A percentile compares a stretch with the other conserved stretches of the same genome.
Conservation (phyloP, 2,797 vertebrate species). For the Carcharodon carcharias region DNA sequence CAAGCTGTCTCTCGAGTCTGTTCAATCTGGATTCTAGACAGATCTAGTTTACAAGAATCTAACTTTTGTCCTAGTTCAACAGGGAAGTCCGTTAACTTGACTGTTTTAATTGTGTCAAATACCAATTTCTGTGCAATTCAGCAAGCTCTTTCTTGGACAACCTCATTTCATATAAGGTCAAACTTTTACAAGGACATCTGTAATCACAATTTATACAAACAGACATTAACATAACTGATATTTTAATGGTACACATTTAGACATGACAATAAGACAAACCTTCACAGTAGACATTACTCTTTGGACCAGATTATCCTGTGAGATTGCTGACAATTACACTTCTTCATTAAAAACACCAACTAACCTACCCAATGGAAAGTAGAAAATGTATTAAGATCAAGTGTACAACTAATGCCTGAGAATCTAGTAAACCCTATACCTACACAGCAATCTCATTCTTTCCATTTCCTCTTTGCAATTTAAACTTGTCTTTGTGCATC, state of each 20-base stretch:
- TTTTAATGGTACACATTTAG: not conserved
- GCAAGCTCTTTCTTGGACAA: not conserved
- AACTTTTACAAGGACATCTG: not conserved
- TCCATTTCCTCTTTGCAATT: not conserved
- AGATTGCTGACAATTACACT: not conserved
- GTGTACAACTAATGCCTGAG: not conserved
- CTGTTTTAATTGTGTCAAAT: not conserved
- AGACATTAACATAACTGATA: not conserved
- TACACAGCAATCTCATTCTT: not conserved
- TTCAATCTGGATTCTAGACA: not conserved
- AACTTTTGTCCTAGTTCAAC: no score
- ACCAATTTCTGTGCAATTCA: not conserved
- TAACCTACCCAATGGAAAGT: not conserved
- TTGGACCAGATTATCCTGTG: not conserved
- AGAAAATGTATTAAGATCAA: no score
- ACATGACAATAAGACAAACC: not conserved
- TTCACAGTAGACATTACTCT: not conserved
- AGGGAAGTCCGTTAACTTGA: not conserved
- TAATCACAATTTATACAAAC: not conserved
- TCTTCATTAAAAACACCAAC: not conserved
- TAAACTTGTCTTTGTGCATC: not conserved
- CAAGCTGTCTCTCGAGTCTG: not conserved
- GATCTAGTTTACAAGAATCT: not conserved
- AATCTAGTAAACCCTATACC: not conserved
- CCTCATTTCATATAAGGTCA: not conserved